phyloP scores from a whole-genome alignment of 2,113 vertebrate genomes.

The Acinonyx jubatus region DNA sequence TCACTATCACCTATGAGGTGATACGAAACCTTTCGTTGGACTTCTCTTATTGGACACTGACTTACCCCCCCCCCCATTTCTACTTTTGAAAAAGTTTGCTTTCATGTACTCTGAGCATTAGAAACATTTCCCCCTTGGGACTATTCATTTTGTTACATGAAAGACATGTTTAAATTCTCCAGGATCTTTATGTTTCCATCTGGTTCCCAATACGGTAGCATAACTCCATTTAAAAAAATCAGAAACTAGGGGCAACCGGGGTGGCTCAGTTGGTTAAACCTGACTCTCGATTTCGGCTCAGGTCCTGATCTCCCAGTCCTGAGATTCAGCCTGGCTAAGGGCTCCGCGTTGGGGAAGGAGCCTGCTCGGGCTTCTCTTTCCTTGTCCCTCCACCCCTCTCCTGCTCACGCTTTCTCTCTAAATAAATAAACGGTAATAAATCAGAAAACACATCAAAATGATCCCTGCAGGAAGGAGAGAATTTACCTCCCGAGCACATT shows the following conservation, averaged over 20 bases:
- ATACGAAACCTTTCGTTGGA: neutral
- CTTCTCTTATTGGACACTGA: neutral
- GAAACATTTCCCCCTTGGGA: neutral
- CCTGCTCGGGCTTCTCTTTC: too few relatives aligned
- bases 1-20: neutral
- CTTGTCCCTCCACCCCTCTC: too few relatives aligned
- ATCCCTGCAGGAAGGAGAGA: neutral
- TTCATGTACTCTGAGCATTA: neutral
- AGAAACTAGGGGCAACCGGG: too few relatives aligned
- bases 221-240: neutral
- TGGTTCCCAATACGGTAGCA: neutral
- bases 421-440: neutral
- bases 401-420: too few relatives aligned
- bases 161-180: neutral
- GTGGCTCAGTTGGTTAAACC: too few relatives aligned
- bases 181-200: neutral
- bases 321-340: too few relatives aligned
- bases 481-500: neutral
- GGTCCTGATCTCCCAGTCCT: too few relatives aligned
- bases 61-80: neutral
- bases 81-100: neutral
- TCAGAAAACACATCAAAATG: neutral
- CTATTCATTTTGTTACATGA: neutral
- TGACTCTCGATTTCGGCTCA: too few relatives aligned
- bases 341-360: too few relatives aligned